Evolutionary conservation across 2,797 vertebrate species (phyloP).

Genomic region (Xerus rutilus): DNA sequence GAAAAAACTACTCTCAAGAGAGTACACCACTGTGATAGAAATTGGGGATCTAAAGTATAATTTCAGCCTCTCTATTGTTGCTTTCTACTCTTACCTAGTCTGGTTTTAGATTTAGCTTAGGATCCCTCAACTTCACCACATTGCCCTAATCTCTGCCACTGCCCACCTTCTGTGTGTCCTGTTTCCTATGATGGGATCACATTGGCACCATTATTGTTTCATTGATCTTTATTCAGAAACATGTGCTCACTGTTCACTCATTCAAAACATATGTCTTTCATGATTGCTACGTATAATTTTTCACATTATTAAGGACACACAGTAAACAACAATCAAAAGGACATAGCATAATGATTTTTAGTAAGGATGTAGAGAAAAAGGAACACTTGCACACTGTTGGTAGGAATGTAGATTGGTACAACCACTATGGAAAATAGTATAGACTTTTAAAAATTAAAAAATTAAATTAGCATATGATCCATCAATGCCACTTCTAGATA

Average conservation of each 20-base stretch:
- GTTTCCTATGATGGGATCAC: background rate
- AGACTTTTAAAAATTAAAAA: background rate
- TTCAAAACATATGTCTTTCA: background rate
- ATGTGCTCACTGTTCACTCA: background rate
- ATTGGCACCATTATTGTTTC: background rate
- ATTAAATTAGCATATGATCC: background rate
- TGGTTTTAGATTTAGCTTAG: background rate
- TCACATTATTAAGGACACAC: background rate
- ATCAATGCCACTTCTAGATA: background rate
- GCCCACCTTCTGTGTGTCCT: background rate
- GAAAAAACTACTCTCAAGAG: background rate
- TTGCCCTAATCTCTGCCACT: background rate
- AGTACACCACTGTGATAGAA: background rate
- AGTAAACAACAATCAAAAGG: slow-evolving; percentile 13
- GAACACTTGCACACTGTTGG: background rate
- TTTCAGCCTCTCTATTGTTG: background rate
- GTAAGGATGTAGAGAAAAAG: background rate
- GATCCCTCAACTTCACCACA: background rate
- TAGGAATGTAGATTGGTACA: background rate
- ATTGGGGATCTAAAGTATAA: background rate
- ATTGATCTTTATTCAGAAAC: background rate
- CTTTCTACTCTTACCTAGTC: background rate
- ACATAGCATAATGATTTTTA: background rate
- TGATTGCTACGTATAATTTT: background rate
- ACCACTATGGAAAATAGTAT: background rate